Evolutionary conservation across 2,113 vertebrate genomes (phyloP).

Genomic region (Bolborhynchus lineola): DNA sequence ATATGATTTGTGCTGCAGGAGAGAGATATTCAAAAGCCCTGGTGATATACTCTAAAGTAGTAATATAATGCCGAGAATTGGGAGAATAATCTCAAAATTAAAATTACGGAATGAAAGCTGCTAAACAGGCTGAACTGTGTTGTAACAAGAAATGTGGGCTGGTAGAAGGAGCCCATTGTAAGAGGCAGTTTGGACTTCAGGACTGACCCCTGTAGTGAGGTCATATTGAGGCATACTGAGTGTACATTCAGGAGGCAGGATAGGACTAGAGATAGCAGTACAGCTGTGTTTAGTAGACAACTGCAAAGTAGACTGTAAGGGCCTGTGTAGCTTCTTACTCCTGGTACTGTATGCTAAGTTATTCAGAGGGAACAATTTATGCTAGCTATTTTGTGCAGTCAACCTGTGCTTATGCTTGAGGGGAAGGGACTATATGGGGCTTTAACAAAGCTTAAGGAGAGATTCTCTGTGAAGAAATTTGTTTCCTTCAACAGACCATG

Average conservation of each 20-base stretch:
- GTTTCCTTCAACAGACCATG: not conserved
- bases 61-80: not conserved
- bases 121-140: not conserved
- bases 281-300: not conserved
- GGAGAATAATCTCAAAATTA: not conserved
- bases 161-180: not conserved
- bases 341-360: not conserved
- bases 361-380: not conserved
- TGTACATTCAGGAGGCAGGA: not conserved
- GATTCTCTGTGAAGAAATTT: not conserved
- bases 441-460: rapidly evolving
- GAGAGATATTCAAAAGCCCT: not conserved
- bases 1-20: not conserved
- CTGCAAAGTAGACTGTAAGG: not conserved
- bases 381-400: not conserved
- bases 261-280: not conserved
- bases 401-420: not conserved
- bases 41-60: not conserved
- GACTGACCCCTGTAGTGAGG: not conserved
- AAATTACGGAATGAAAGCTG: not conserved
- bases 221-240: rapidly evolving
- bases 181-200: not conserved
- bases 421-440: not conserved
- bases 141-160: not conserved
- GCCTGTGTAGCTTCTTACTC: not conserved